Evolutionary conservation across 2,113 vertebrate genomes (phyloP).

Genomic region (Spheniscus mendiculus): DNA sequence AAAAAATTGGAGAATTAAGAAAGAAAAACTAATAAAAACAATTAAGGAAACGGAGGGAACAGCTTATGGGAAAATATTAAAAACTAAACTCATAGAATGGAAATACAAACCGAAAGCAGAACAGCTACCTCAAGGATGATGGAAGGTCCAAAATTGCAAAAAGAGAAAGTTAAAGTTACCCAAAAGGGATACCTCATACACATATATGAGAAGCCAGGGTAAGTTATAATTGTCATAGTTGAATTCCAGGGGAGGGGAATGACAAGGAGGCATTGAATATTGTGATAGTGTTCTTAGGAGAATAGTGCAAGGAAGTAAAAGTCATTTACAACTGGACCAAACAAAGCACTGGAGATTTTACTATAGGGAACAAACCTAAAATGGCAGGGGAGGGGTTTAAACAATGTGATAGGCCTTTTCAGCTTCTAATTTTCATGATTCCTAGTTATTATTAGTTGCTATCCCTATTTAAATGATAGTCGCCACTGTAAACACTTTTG

Average conservation of each 20-base stretch:
- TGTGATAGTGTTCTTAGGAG: background rate
- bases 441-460: background rate
- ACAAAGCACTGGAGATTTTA: background rate
- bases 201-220: background rate
- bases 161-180: background rate
- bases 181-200: background rate
- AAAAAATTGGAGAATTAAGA: background rate
- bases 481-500: background rate
- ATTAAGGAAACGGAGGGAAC: background rate
- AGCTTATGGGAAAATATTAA: background rate
- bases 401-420: background rate
- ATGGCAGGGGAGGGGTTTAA: background rate
- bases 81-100: background rate
- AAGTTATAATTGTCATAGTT: background rate
- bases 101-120: background rate
- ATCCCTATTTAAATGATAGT: background rate
- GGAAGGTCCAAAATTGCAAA: background rate
- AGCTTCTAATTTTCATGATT: background rate
- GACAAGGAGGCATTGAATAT: background rate
- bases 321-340: background rate
- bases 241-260: background rate
- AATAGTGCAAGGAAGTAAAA: background rate
- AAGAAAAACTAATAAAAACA: background rate
- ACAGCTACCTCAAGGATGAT: background rate
- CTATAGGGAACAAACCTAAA: background rate